A percentile compares a stretch with the other conserved stretches of the same genome.
Conservation (phyloP, 53 echinoderm and acorn worm genomes). For the Antedon mediterranea region DNA sequence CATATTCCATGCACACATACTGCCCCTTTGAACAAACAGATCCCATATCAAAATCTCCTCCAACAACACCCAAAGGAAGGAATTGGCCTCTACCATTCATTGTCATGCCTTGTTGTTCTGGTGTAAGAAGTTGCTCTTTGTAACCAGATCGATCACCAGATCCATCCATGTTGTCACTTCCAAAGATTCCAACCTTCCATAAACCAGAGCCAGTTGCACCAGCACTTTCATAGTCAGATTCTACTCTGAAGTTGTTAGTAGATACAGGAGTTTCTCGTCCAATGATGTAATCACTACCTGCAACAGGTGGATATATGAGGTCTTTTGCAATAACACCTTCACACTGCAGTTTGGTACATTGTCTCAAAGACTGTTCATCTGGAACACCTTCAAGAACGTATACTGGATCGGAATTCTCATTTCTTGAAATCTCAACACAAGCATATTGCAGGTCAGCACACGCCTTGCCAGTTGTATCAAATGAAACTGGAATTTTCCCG, state of each 20-base stretch:
- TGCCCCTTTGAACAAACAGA: not conserved
- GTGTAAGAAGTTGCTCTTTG: slow-evolving; percentile 11
- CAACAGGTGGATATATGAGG: slow-evolving; percentile 44
- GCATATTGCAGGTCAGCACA: slow-evolving; percentile 55
- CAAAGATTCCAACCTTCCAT: slow-evolving; percentile 82
- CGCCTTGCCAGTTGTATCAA: slow-evolving; percentile 55
- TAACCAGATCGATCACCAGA: slow-evolving; percentile 14
- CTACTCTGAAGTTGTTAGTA: slow-evolving; percentile 16
- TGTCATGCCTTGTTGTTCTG: slow-evolving; percentile 5
- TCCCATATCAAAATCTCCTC: not conserved
- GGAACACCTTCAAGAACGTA: slow-evolving; percentile 49
- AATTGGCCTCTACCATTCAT: not conserved
- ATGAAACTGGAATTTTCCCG: slow-evolving; percentile 43
- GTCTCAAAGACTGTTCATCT: slow-evolving; percentile 45
- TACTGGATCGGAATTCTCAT: slow-evolving; percentile 22
- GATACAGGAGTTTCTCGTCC: slow-evolving; percentile 26
- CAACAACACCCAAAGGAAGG: not conserved
- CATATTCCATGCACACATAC: slow-evolving; percentile 76
- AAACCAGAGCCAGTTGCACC: slow-evolving; percentile 43
- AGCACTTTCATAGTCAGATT: slow-evolving; percentile 30
- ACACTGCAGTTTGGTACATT: slow-evolving; percentile 50
- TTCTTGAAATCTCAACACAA: slow-evolving; percentile 47
- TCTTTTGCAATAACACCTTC: slow-evolving; percentile 63
- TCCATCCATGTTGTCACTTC: slow-evolving; percentile 26
- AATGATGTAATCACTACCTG: slow-evolving; percentile 18